phyloP scores from a whole-genome alignment of 2,888 invertebrate species.

The Chesias legatella region DNA sequence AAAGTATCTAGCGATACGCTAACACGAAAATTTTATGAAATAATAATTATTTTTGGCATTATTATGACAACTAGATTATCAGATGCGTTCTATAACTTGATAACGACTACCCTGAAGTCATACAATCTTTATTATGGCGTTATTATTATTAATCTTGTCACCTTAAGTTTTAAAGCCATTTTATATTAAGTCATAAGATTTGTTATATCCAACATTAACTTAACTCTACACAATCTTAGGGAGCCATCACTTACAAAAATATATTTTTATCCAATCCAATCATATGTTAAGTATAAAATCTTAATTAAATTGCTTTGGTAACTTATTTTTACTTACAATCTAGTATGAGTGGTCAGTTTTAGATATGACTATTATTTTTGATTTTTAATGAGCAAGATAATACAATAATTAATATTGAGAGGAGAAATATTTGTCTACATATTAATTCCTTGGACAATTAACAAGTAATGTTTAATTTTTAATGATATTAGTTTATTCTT shows the following conservation, averaged over 20 bases:
- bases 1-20: too few relatives aligned
- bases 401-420: background rate
- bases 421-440: background rate
- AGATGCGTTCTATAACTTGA: conserved; percentile 1
- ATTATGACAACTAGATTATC: background rate
- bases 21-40: too few relatives aligned
- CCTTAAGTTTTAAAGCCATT: conserved; percentile 69
- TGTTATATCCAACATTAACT: conserved; percentile 41
- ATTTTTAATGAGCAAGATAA: conserved; percentile 13
- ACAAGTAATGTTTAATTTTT: too few relatives aligned
- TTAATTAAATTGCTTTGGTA: conserved; percentile 75
- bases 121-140: conserved; percentile 40
- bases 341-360: conserved; percentile 38
- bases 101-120: conserved; percentile 23
- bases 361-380: conserved; percentile 8
- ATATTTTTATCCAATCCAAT: conserved; percentile 42
- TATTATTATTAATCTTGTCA: conserved; percentile 32
- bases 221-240: conserved; percentile 34
- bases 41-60: too few relatives aligned
- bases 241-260: conserved; percentile 58
- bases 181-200: conserved; percentile 59
- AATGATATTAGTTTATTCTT: too few relatives aligned
- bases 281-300: conserved; percentile 36
- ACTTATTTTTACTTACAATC: conserved; percentile 62
- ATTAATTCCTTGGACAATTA: too few relatives aligned